phyloP scores from a whole-genome alignment of 2,797 vertebrate genomes.

The Acipenser oxyrinchus region DNA sequence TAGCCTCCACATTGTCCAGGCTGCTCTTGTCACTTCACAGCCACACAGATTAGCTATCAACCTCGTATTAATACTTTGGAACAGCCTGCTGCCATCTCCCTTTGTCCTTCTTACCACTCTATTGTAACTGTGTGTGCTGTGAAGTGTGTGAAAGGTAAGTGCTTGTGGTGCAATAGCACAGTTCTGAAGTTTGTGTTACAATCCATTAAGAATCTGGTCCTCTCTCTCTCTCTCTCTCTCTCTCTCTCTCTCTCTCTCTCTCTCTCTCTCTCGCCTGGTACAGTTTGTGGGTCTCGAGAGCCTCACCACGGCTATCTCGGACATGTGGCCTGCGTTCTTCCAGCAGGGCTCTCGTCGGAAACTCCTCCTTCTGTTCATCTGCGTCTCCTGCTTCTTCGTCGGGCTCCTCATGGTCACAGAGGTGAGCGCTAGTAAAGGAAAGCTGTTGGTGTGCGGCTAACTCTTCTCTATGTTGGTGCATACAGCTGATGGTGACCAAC shows the following conservation, averaged over 20 bases:
- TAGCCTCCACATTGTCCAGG: too few relatives aligned
- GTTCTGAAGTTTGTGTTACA: too few relatives aligned
- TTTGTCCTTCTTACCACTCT: background rate
- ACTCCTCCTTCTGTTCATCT: constrained; percentile 55
- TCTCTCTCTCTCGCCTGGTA: constrained; percentile 20
- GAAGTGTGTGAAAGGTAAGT: background rate
- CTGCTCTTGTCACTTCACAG: background rate
- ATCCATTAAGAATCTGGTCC: too few relatives aligned
- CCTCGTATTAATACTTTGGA: too few relatives aligned
- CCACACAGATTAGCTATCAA: background rate
- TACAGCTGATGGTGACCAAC: background rate
- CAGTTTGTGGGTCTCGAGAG: constrained; percentile 70
- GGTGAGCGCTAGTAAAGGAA: constrained; percentile 35
- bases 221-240: too few relatives aligned
- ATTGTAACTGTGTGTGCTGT: background rate
- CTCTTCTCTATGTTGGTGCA: background rate
- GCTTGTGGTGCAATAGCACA: too few relatives aligned
- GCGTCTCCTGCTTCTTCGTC: constrained; percentile 46
- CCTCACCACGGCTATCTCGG: constrained; percentile 52
- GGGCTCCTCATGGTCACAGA: constrained; percentile 67
- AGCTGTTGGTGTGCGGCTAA: too few relatives aligned
- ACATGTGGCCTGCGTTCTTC: constrained; percentile 57
- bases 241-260: background rate
- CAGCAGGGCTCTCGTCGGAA: constrained; percentile 59
- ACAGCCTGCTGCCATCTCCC: too few relatives aligned